These are phyloP conservation scores for Sitta europaea DNA, from an alignment of 2,113 vertebrate species.

Conservation along the genomic window DNA sequence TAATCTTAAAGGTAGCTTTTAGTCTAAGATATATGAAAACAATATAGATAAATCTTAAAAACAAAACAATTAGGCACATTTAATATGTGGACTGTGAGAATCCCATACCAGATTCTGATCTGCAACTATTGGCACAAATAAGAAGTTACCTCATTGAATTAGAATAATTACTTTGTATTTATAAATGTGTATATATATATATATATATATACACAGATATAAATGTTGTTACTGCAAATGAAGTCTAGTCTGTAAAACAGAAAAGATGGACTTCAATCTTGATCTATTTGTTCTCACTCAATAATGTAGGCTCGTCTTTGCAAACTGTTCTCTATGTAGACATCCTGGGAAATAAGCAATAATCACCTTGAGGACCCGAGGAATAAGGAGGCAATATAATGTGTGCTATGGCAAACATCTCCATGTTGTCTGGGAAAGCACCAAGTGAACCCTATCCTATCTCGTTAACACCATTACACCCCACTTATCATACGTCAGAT, in stretches of 20 bases:
- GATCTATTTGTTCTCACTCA: neutral
- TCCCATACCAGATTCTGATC: neutral
- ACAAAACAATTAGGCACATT: neutral
- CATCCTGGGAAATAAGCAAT: neutral
- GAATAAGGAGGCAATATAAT: neutral
- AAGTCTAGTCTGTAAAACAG: neutral
- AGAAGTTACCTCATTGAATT: neutral
- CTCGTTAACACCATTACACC: neutral
- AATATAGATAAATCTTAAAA: neutral
- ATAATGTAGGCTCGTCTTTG: neutral
- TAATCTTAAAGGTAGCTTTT: neutral
- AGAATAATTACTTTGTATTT: neutral
- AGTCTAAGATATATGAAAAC: neutral
- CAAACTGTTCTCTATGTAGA: neutral
- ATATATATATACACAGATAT: no score
- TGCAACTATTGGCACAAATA: neutral
- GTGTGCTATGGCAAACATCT: neutral
- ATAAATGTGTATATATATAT: no score
- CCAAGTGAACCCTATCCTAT: neutral
- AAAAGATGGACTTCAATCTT: neutral
- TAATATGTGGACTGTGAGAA: neutral
- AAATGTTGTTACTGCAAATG: rapidly evolving
- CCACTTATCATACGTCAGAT: neutral
- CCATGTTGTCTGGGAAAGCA: neutral
- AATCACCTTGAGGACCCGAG: neutral